Evolutionary conservation across 1,140 invertebrate species (phyloP).

Genomic region (Antheraea pernyi): DNA sequence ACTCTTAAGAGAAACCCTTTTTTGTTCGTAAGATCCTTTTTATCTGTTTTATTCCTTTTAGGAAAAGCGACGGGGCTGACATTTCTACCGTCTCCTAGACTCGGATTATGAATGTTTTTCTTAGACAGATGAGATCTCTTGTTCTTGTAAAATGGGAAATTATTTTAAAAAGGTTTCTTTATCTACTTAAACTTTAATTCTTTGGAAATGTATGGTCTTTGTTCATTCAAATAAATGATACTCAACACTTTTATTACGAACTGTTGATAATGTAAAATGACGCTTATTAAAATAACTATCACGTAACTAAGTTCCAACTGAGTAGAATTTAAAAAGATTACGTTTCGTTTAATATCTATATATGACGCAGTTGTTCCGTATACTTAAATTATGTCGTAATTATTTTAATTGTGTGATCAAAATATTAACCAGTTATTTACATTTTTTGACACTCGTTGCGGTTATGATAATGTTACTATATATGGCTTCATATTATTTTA

Average conservation of each 20-base stretch:
- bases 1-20: background rate
- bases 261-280: background rate
- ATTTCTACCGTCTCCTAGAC: background rate
- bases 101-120: background rate
- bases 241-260: background rate
- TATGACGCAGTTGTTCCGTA: background rate
- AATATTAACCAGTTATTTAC: background rate
- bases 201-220: background rate
- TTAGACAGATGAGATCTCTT: background rate
- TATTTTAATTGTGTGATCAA: background rate
- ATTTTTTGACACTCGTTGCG: conserved; percentile 4
- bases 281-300: background rate
- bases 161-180: background rate
- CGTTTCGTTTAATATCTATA: background rate
- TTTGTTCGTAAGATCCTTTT: background rate
- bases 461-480: conserved; percentile 1
- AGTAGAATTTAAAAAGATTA: background rate
- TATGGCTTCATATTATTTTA: conserved; percentile 4
- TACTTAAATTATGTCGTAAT: background rate
- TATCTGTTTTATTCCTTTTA: background rate
- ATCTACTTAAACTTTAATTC: background rate
- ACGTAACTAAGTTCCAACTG: background rate
- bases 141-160: background rate
- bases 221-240: background rate
- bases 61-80: background rate